phyloP scores from a whole-genome alignment of 2,888 invertebrate genomes.

The Andrena flavipes region DNA sequence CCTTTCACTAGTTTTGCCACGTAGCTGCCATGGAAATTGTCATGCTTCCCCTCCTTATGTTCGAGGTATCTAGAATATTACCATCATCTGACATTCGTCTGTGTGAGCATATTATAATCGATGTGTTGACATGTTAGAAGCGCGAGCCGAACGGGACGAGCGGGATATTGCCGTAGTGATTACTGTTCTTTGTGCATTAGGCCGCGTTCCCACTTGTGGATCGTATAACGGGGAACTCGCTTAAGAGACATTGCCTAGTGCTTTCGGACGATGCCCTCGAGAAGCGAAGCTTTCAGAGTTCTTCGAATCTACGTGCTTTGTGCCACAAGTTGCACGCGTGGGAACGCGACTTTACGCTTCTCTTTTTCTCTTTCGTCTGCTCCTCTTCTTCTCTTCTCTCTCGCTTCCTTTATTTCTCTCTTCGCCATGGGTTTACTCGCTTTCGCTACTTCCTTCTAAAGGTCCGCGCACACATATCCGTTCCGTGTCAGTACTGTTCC shows the following conservation, averaged over 20 bases:
- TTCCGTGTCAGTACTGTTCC: too few species aligned
- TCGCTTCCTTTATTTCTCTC: conserved; percentile 33
- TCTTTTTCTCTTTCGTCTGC: conserved; percentile 29
- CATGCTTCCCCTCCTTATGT: conserved; percentile 90
- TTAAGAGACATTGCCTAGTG: background rate
- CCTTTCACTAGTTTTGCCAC: conserved; percentile 88
- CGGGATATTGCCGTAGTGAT: conserved; percentile 54
- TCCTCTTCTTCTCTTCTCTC: conserved; percentile 26
- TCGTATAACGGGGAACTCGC: background rate
- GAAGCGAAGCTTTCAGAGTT: background rate
- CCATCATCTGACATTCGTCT: conserved; percentile 83
- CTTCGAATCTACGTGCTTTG: background rate
- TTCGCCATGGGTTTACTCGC: background rate
- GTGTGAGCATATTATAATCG: conserved; percentile 81
- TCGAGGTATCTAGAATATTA: conserved; percentile 87
- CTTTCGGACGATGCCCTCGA: background rate
- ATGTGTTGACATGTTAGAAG: conserved; percentile 74
- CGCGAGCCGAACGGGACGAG: conserved; percentile 49
- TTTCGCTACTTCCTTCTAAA: background rate
- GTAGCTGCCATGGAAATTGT: conserved; percentile 90
- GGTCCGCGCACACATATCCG: too few species aligned
- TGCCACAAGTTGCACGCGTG: background rate
- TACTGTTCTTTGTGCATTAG: conserved; percentile 47
- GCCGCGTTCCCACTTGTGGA: conserved; percentile 1
- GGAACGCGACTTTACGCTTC: conserved; percentile 6